Percentiles rank a stretch among this genome's conserved stretches.
Conservation (phyloP, 1,140 invertebrate species). For the Drosophila kikkawai region DNA sequence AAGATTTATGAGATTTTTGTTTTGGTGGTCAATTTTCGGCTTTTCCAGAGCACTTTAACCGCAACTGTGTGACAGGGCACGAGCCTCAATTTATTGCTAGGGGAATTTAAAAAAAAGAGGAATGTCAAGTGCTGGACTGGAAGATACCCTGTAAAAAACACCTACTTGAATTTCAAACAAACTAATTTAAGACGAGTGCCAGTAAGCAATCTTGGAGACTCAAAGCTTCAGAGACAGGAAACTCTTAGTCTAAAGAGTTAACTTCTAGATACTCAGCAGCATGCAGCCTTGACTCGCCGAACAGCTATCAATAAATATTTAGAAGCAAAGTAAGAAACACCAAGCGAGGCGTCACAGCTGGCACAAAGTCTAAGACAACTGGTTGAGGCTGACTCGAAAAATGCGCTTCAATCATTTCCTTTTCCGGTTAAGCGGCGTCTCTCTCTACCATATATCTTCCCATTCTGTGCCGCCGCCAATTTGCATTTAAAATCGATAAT, state of each 20-base stretch:
- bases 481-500: constrained; percentile 65
- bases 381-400: constrained; percentile 32
- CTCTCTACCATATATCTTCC: constrained; percentile 23
- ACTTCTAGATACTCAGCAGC: background rate
- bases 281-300: constrained; percentile 25
- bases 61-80: constrained; percentile 34
- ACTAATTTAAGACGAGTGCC: background rate
- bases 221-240: background rate
- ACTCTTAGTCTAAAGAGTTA: background rate
- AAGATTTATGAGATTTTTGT: constrained; percentile 54
- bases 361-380: constrained; percentile 30
- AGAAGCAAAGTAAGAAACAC: constrained; percentile 26
- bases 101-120: constrained; percentile 10
- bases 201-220: background rate
- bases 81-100: constrained; percentile 33
- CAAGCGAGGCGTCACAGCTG: constrained; percentile 16
- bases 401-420: constrained; percentile 74
- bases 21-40: constrained; percentile 44
- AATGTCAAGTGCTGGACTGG: background rate
- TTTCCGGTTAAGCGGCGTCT: constrained; percentile 71
- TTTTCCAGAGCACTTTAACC: constrained; percentile 36
- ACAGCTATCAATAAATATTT: constrained; percentile 38
- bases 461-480: constrained; percentile 42
- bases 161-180: background rate
- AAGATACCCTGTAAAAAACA: background rate